Percentiles rank a stretch among this genome's conserved stretches.
These are phyloP conservation scores for Porites lobata DNA, from an alignment of 92 coral and sea anemone genomes.

Conservation along the genomic window DNA sequence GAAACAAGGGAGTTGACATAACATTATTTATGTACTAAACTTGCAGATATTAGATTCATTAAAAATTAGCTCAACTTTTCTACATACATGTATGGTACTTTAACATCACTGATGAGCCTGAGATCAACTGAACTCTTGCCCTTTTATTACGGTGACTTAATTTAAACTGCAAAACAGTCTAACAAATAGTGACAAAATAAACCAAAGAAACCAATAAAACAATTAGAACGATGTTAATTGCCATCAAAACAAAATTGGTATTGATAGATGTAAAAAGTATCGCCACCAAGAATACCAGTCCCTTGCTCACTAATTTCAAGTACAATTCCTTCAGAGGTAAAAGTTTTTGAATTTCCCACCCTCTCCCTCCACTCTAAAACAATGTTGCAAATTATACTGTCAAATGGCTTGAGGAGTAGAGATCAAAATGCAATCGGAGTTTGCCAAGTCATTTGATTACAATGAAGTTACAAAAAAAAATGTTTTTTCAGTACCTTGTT, in stretches of 20 bases:
- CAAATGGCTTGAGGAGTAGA: constrained; percentile 4
- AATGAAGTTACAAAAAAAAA: background rate
- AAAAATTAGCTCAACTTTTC: constrained; percentile 18
- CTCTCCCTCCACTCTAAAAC: constrained; percentile 5
- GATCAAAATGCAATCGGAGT: background rate
- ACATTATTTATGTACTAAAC: no score
- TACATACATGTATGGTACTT: constrained; percentile 1
- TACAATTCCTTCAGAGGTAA: constrained; percentile 19
- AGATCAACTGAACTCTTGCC: constrained; percentile 16
- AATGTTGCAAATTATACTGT: background rate
- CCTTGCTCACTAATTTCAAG: constrained; percentile 1
- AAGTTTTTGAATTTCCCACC: constrained; percentile 18
- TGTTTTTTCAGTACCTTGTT: constrained; percentile 37
- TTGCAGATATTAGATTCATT: constrained; percentile 11
- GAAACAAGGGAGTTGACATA: background rate
- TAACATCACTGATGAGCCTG: constrained; percentile 1
- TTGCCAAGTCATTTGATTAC: background rate
- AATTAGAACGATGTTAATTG: constrained; percentile 5
- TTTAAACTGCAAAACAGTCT: background rate
- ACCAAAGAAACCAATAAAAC: constrained; percentile 9
- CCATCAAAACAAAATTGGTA: constrained; percentile 15
- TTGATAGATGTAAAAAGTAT: constrained; percentile 25
- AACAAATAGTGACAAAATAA: constrained; percentile 1
- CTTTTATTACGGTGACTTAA: constrained; percentile 7
- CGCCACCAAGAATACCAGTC: constrained; percentile 12